Conservation (phyloP, 2,888 invertebrate species). For the Cataglyphis cursor region DNA sequence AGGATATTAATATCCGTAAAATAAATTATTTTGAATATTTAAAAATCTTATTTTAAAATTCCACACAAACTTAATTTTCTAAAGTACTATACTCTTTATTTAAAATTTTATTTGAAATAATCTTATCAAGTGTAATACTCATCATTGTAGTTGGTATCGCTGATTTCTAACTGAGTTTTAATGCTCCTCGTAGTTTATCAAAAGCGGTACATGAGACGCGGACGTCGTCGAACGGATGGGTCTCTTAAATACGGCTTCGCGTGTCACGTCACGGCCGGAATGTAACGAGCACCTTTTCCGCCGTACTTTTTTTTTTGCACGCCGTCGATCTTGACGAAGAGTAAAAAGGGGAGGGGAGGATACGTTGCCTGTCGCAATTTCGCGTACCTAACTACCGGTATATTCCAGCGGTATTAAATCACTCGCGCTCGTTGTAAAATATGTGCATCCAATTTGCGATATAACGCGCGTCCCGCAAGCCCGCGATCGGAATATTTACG, state of each 20-base stretch:
- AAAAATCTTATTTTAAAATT: not conserved
- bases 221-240: conserved; percentile 30
- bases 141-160: not conserved
- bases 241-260: conserved; percentile 61
- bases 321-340: conserved; percentile 40
- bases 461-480: conserved; percentile 1
- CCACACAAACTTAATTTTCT: not conserved
- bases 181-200: conserved; percentile 15
- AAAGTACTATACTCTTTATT: not conserved
- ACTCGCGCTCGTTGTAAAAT: conserved; percentile 43
- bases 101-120: not conserved
- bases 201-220: not conserved
- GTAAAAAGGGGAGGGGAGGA: not conserved
- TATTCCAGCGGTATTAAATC: conserved; percentile 47
- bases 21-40: not conserved
- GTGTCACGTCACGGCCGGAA: conserved; percentile 58
- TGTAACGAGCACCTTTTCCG: conserved; percentile 53
- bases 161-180: not conserved
- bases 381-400: conserved; percentile 45
- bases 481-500: conserved; percentile 38
- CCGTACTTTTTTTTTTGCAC: conserved; percentile 33
- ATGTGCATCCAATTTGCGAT: conserved; percentile 48
- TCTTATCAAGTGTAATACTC: not conserved
- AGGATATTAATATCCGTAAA: not conserved
- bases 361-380: conserved; percentile 49